Conservation (phyloP, 2,113 vertebrate genomes). For the Pseudolaguvia tuberculata region DNA sequence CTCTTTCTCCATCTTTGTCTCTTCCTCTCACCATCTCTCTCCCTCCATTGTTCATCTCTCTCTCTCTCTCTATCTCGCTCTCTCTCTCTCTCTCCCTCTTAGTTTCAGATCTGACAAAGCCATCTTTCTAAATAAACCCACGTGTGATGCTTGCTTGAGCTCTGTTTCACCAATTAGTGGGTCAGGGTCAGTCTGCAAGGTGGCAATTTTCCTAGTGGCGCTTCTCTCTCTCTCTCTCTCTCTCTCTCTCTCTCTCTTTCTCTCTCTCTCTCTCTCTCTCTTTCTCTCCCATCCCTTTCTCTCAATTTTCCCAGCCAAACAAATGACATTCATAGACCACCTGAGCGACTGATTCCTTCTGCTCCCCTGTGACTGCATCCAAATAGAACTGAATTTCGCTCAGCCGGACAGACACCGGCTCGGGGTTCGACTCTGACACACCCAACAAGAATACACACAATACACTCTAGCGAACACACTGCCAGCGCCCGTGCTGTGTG, state of each 20-base stretch:
- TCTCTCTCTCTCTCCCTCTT: no score
- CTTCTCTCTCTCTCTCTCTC: constrained; percentile 17
- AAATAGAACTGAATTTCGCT: constrained; percentile 57
- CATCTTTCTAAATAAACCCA: constrained; percentile 23
- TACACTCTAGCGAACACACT: constrained; percentile 27
- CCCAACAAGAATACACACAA: constrained; percentile 25
- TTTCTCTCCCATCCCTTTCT: constrained; percentile 59
- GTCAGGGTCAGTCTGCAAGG: constrained; percentile 33
- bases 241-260: constrained; percentile 56
- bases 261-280: constrained; percentile 35
- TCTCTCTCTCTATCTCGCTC: no score
- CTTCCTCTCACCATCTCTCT: no score
- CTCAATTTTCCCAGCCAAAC: constrained; percentile 58
- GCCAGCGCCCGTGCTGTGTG: neutral
- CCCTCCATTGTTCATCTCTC: no score
- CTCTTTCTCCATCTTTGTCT: no score
- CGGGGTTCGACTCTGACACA: constrained; percentile 19
- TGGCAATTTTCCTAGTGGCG: neutral
- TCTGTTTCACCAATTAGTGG: constrained; percentile 41
- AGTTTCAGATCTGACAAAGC: constrained; percentile 30
- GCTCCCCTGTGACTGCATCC: constrained; percentile 65
- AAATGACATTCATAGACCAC: constrained; percentile 70
- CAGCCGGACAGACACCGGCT: constrained; percentile 17
- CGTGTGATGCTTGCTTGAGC: constrained; percentile 2
- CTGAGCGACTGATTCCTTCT: constrained; percentile 55